These are phyloP conservation scores for Dissostichus mawsoni DNA, from an alignment of 2,113 vertebrate species.

Conservation along the genomic window DNA sequence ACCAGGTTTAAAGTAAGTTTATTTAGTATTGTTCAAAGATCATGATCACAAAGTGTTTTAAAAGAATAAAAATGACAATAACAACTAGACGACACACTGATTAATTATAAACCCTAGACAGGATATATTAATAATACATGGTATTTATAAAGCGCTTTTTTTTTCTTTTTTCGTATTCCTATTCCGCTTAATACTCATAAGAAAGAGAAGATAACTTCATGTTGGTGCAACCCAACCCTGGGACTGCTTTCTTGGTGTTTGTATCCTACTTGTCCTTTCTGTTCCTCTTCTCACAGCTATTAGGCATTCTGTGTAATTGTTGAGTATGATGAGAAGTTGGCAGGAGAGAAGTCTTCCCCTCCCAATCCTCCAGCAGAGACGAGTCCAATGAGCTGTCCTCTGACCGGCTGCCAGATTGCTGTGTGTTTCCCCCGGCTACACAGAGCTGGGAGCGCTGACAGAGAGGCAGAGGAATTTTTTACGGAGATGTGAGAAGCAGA, in stretches of 20 bases:
- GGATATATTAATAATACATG: too few relatives aligned
- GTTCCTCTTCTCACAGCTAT: constrained; percentile 53
- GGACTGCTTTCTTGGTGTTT: background rate
- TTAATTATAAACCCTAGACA: too few relatives aligned
- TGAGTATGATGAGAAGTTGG: constrained; percentile 63
- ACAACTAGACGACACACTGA: too few relatives aligned
- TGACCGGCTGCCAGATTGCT: constrained; percentile 46
- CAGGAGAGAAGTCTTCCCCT: constrained; percentile 32
- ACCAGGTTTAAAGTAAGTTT: background rate
- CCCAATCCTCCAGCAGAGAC: constrained; percentile 43
- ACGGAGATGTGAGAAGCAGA: background rate
- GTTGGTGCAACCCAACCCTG: background rate
- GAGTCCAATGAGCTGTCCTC: constrained; percentile 55
- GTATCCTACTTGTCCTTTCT: constrained; percentile 23
- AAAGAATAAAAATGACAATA: too few relatives aligned
- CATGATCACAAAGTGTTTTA: too few relatives aligned
- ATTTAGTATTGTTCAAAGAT: too few relatives aligned
- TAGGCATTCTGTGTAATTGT: constrained; percentile 62
- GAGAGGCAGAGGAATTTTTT: constrained; percentile 31
- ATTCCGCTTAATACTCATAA: too few relatives aligned
- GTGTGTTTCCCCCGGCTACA: constrained; percentile 44
- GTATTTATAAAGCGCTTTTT: too few relatives aligned
- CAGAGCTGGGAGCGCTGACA: constrained; percentile 28
- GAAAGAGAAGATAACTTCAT: background rate
- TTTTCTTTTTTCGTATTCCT: too few relatives aligned